These are phyloP conservation scores for Drosophila anceps DNA, from an alignment of 2,888 invertebrate species.

Conservation along the genomic window DNA sequence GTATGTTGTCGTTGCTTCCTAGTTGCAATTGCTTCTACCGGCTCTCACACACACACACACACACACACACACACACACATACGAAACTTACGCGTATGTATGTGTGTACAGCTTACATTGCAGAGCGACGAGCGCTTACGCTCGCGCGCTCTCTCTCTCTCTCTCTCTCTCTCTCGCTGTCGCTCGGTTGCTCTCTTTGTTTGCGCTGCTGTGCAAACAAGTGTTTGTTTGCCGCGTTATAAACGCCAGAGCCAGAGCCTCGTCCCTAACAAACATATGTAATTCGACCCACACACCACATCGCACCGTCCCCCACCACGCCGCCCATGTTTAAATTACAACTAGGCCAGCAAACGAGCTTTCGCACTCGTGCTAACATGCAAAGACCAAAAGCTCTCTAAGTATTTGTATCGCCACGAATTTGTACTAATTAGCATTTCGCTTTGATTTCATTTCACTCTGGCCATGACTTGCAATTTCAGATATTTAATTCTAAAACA, in stretches of 20 bases:
- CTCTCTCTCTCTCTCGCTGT: constrained; percentile 53
- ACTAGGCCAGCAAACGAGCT: constrained; percentile 34
- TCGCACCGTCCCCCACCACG: too few relatives aligned
- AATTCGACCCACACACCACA: constrained; percentile 9
- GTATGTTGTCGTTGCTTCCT: constrained; percentile 63
- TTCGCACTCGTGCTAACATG: constrained; percentile 58
- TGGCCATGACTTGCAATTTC: constrained; percentile 15
- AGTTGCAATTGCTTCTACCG: constrained; percentile 57
- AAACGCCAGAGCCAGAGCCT: constrained; percentile 36
- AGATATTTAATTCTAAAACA: constrained; percentile 8
- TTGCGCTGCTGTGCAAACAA: constrained; percentile 78
- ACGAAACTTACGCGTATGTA: not conserved
- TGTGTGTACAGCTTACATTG: constrained; percentile 2
- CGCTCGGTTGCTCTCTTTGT: constrained; percentile 29
- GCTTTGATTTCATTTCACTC: constrained; percentile 34
- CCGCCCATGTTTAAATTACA: not conserved
- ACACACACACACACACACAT: constrained; percentile 9
- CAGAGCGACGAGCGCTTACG: constrained; percentile 18
- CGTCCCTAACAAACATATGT: constrained; percentile 48
- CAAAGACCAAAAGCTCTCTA: constrained; percentile 28
- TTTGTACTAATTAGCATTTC: constrained; percentile 73
- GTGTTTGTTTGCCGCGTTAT: constrained; percentile 74
- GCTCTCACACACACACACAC: constrained; percentile 17
- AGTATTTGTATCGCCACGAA: constrained; percentile 57
- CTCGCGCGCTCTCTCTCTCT: constrained; percentile 41